These are phyloP conservation scores for Gallinago jamesoni DNA, from an alignment of 2,113 vertebrate genomes.

Conservation along the genomic window DNA sequence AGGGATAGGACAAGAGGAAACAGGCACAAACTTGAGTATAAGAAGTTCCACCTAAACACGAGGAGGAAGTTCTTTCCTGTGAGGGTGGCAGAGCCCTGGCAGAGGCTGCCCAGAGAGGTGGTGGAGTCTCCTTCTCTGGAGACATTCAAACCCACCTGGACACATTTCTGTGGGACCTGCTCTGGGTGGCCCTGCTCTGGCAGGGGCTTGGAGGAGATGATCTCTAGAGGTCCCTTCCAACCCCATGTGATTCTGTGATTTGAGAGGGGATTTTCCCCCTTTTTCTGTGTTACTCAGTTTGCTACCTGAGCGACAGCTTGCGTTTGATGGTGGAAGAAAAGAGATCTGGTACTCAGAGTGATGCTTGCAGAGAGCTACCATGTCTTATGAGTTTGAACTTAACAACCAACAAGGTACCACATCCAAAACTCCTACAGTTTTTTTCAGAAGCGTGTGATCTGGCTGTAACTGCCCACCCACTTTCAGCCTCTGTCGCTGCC, in stretches of 20 bases:
- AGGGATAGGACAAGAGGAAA: too few species aligned
- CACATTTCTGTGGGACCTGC: too few species aligned
- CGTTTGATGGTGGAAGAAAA: not conserved
- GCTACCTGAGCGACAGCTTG: not conserved
- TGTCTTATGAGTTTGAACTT: not conserved
- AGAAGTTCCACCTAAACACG: too few species aligned
- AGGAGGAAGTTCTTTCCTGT: too few species aligned
- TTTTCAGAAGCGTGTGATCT: not conserved
- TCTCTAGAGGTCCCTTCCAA: too few species aligned
- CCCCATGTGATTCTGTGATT: not conserved
- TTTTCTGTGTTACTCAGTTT: not conserved
- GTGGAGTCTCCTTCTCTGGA: too few species aligned
- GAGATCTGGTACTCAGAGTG: not conserved
- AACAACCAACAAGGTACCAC: not conserved
- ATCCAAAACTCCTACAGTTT: not conserved
- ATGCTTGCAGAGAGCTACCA: not conserved
- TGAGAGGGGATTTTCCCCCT: not conserved
- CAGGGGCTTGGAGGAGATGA: too few species aligned
- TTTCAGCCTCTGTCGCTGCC: fast-evolving
- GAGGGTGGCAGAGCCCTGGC: too few species aligned
- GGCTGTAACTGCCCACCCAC: not conserved
- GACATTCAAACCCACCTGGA: too few species aligned
- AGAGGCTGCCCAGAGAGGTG: too few species aligned
- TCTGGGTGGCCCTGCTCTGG: too few species aligned
- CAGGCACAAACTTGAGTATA: too few species aligned